Conservation (phyloP, 2,888 invertebrate species). For the Drosophila antonietae region DNA sequence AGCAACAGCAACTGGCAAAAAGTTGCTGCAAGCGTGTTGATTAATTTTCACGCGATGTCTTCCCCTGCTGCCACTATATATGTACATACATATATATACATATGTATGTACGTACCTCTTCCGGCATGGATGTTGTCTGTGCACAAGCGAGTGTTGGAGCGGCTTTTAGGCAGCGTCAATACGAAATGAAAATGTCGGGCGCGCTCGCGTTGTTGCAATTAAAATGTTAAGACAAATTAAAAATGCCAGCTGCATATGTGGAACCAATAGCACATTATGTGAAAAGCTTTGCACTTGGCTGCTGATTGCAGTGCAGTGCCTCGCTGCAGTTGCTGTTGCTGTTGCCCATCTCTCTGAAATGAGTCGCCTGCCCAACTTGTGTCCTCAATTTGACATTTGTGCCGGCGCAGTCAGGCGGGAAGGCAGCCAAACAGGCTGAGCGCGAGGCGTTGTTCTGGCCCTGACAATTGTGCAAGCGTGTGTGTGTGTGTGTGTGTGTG, state of each 20-base stretch:
- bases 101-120: neutral
- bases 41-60: constrained; percentile 41
- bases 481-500: constrained; percentile 15
- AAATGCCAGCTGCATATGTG: constrained; percentile 56
- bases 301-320: constrained; percentile 58
- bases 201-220: constrained; percentile 57
- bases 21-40: constrained; percentile 44
- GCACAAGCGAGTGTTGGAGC: constrained; percentile 35
- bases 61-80: neutral
- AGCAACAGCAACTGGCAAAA: constrained; percentile 9
- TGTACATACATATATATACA: no score
- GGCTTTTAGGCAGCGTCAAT: constrained; percentile 59
- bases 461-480: constrained; percentile 42
- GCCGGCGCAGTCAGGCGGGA: constrained; percentile 48
- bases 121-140: constrained; percentile 1
- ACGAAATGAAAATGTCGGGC: constrained; percentile 62
- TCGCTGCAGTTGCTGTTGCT: neutral
- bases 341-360: neutral
- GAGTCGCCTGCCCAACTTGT: constrained; percentile 43
- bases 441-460: constrained; percentile 54
- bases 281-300: constrained; percentile 69
- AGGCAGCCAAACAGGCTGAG: constrained; percentile 5
- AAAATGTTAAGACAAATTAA: constrained; percentile 78
- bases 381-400: constrained; percentile 80
- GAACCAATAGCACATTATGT: constrained; percentile 48